These are phyloP conservation scores for Sicus ferrugineus DNA, from an alignment of 2,888 invertebrate genomes.

Conservation along the genomic window DNA sequence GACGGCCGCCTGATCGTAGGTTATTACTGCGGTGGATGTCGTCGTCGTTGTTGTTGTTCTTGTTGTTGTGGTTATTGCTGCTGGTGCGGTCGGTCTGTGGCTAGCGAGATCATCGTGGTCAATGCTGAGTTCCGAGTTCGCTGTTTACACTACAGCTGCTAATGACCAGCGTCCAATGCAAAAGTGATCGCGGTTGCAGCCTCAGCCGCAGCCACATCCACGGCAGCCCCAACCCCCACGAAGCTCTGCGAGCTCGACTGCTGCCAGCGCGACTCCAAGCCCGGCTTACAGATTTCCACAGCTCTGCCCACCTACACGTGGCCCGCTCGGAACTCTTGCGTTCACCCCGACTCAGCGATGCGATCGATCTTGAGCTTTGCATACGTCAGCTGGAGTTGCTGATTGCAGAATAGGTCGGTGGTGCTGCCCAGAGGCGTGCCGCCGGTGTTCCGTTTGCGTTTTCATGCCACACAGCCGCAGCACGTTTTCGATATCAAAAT, in stretches of 20 bases:
- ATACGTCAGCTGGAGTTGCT: conserved; percentile 16
- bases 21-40: conserved; percentile 6
- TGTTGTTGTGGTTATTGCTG: too few species aligned
- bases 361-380: conserved; percentile 26
- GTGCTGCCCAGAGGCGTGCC: conserved; percentile 19
- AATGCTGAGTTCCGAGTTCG: conserved; percentile 4
- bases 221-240: background rate
- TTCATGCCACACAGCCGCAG: background rate
- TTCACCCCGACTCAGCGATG: conserved; percentile 7
- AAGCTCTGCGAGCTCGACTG: background rate
- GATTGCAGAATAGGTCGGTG: background rate
- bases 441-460: background rate
- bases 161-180: background rate
- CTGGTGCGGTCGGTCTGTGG: background rate
- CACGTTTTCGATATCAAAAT: conserved; percentile 24
- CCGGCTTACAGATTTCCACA: background rate
- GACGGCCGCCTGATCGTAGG: background rate
- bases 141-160: conserved; percentile 13
- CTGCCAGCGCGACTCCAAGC: background rate
- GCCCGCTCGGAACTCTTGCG: conserved; percentile 11
- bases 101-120: conserved; percentile 3
- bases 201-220: background rate
- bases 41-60: background rate
- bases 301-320: conserved; percentile 25
- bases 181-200: background rate